Conservation (phyloP, 2,113 vertebrate species). For the Pampusana beccarii region DNA sequence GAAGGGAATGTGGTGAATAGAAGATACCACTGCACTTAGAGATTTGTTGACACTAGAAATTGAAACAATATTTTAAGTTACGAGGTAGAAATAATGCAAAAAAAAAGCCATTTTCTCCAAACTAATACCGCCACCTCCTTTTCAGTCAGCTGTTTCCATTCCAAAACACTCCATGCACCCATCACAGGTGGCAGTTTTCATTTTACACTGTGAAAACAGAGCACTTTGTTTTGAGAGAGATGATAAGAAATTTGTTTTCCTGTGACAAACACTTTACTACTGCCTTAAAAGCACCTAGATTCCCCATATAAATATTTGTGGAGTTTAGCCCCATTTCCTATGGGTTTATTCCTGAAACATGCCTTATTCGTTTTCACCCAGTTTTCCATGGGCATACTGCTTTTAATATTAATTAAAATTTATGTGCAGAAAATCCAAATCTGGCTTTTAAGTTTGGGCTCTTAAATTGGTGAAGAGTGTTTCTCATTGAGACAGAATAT, state of each 20-base stretch:
- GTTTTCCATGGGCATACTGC: neutral
- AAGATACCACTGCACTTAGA: neutral
- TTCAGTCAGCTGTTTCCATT: neutral
- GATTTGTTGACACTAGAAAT: neutral
- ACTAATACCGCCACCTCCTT: neutral
- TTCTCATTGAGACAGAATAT: neutral
- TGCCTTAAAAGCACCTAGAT: neutral
- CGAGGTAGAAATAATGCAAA: neutral
- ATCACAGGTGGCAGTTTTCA: slow-evolving; percentile 5
- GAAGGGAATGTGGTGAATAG: neutral
- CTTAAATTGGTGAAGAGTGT: neutral
- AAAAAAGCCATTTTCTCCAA: neutral
- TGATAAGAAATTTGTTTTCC: neutral
- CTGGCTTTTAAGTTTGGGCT: neutral
- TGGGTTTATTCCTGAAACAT: neutral
- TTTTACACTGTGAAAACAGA: neutral
- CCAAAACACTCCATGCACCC: neutral
- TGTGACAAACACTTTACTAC: neutral
- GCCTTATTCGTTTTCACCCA: neutral
- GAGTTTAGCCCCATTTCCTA: neutral
- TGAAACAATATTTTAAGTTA: neutral
- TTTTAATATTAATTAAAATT: neutral
- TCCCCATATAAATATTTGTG: neutral
- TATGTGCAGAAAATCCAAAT: neutral
- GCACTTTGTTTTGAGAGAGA: neutral